Evolutionary conservation across 2,113 vertebrate species (phyloP).

Genomic region (Psephotus haematonotus): DNA sequence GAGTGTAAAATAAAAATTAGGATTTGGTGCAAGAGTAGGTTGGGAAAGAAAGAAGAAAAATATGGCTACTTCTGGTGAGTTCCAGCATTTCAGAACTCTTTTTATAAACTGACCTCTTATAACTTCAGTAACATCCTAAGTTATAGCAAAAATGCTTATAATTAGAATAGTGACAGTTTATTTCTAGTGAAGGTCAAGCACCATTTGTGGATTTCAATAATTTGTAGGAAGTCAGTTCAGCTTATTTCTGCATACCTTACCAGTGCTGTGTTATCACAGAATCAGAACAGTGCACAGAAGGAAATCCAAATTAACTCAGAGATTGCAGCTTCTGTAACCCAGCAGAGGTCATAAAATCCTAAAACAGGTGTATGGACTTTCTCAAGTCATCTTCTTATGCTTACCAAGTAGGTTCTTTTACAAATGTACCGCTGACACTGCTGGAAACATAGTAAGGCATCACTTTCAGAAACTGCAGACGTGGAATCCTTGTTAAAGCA

Average conservation of each 20-base stretch:
- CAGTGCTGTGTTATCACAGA: not conserved
- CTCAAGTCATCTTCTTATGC: not conserved
- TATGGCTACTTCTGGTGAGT: not conserved
- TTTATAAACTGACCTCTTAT: not conserved
- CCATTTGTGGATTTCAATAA: not conserved
- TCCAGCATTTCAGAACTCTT: not conserved
- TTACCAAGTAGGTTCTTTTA: slow-evolving; percentile 7
- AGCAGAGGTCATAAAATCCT: not conserved
- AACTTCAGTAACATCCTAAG: not conserved
- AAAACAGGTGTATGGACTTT: not conserved
- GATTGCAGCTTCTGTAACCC: not conserved
- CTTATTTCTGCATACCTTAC: not conserved
- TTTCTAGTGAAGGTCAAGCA: not conserved
- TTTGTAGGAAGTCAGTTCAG: not conserved
- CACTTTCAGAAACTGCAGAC: not conserved
- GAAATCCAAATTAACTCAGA: not conserved
- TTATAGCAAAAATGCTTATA: not conserved
- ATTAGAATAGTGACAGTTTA: not conserved
- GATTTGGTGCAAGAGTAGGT: not conserved
- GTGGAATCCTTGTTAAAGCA: not conserved
- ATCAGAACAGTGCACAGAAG: not conserved
- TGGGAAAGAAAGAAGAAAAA: not conserved
- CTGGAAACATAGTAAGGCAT: not conserved
- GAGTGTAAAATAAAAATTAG: not conserved
- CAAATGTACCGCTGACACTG: not conserved